phyloP scores from a whole-genome alignment of 92 coral and sea anemone genomes.

The Hydrozoanthus gracilis region DNA sequence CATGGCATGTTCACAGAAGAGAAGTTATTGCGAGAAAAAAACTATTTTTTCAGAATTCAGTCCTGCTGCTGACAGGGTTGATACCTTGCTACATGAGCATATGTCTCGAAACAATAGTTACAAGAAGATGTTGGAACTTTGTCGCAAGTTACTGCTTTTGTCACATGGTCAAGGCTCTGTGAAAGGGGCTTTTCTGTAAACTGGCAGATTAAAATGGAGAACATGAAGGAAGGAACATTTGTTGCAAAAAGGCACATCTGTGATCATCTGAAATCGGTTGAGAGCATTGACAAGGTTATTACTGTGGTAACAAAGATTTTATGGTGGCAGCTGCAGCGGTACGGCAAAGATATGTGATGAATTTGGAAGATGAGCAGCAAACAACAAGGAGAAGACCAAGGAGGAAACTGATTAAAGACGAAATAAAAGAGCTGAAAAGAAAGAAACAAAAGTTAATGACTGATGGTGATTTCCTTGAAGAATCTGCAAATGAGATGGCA shows the following conservation, averaged over 20 bases:
- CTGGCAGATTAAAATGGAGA: neutral
- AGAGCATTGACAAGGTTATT: neutral
- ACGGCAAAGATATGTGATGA: neutral
- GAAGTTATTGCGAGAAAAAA: no score
- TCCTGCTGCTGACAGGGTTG: slow-evolving; percentile 13
- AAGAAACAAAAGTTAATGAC: neutral
- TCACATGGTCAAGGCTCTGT: neutral
- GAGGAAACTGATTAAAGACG: neutral
- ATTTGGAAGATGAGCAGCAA: neutral
- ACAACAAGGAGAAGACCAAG: neutral
- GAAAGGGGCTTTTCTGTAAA: neutral
- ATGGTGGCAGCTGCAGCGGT: no score
- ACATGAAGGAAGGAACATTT: no score
- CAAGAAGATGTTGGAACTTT: neutral
- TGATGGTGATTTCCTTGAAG: no score
- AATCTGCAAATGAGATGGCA: no score
- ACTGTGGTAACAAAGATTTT: neutral
- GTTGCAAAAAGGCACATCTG: no score
- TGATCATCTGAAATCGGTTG: no score
- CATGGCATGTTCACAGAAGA: no score
- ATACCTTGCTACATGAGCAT: slow-evolving; percentile 12
- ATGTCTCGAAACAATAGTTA: slow-evolving; percentile 5
- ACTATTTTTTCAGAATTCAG: neutral
- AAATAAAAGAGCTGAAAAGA: neutral
- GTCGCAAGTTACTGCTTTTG: no score